Conservation (phyloP, 2,888 invertebrate species). For the Pseudeuparius sepicola region DNA sequence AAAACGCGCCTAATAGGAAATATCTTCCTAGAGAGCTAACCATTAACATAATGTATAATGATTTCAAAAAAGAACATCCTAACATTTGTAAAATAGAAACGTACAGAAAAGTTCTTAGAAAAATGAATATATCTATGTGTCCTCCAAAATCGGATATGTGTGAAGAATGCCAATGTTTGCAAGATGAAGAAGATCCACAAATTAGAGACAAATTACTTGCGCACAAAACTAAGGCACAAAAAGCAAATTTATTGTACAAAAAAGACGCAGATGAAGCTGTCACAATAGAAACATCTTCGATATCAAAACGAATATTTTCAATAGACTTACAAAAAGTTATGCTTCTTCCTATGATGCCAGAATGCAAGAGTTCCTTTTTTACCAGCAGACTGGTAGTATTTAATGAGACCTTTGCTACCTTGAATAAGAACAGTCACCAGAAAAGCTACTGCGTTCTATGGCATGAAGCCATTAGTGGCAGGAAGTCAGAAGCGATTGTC, state of each 20-base stretch:
- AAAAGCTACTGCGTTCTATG: conserved; percentile 18
- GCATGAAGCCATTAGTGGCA: conserved; percentile 18
- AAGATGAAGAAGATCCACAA: conserved; percentile 1
- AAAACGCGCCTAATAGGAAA: conserved; percentile 12
- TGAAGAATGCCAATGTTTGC: conserved; percentile 6
- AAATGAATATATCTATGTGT: conserved; percentile 12
- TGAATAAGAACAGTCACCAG: conserved; percentile 10
- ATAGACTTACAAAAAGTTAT: conserved; percentile 20
- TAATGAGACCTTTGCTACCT: conserved; percentile 16
- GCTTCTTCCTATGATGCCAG: conserved; percentile 17
- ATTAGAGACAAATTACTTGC: too few species aligned
- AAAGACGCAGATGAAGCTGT: conserved; percentile 4
- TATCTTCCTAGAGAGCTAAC: conserved; percentile 14
- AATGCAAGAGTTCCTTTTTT: conserved; percentile 14
- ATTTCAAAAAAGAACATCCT: conserved; percentile 10
- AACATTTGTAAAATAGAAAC: conserved; percentile 14
- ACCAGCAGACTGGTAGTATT: conserved; percentile 15
- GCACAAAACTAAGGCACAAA: conserved; percentile 9
- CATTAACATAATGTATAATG: conserved; percentile 10
- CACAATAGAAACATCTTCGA: too few species aligned
- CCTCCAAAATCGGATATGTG: conserved; percentile 12
- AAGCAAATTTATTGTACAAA: conserved; percentile 10
- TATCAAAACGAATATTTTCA: conserved; percentile 11
- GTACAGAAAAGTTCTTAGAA: conserved; percentile 9
- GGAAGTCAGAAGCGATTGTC: conserved; percentile 14